phyloP scores from a whole-genome alignment of 2,888 invertebrate species.

The Sipha maydis region DNA sequence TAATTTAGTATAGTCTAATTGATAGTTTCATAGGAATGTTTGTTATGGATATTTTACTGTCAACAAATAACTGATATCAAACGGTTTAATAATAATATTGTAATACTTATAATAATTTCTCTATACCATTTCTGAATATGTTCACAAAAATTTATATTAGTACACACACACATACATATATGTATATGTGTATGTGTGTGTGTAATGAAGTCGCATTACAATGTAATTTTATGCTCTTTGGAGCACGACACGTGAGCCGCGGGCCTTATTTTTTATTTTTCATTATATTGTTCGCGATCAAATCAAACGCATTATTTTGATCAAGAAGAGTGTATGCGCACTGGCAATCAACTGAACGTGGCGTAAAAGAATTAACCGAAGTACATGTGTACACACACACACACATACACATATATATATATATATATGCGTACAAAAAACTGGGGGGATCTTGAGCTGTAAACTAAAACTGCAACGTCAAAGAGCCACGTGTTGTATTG shows the following conservation, averaged over 20 bases:
- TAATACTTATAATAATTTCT: too few species aligned
- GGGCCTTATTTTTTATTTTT: background rate
- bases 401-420: too few species aligned
- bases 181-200: background rate
- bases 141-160: too few species aligned
- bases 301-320: background rate
- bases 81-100: too few species aligned
- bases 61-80: too few species aligned
- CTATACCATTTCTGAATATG: too few species aligned
- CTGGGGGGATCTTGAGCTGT: slow-evolving; percentile 2
- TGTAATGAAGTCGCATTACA: background rate
- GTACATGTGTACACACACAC: background rate
- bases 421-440: background rate
- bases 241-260: background rate
- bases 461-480: background rate
- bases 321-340: background rate
- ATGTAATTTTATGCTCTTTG: background rate
- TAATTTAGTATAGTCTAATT: too few species aligned
- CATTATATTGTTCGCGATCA: background rate
- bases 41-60: too few species aligned
- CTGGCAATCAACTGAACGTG: background rate
- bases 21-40: too few species aligned
- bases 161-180: too few species aligned
- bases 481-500: slow-evolving; percentile 39
- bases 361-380: background rate